These are phyloP conservation scores for Leptarthrus brevirostris DNA, from an alignment of 2,888 invertebrate species.

Conservation along the genomic window DNA sequence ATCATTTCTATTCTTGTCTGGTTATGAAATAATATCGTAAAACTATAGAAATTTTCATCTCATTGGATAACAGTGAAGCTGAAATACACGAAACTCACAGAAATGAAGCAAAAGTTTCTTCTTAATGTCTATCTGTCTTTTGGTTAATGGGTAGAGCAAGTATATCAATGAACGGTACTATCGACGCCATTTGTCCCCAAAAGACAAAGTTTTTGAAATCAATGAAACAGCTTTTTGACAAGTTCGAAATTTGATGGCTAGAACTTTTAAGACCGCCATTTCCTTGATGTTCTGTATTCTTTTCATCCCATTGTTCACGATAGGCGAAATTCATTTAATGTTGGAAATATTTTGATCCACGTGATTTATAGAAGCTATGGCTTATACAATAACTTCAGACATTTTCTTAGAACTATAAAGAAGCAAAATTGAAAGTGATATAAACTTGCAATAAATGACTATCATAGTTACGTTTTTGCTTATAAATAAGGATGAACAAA, in stretches of 20 bases:
- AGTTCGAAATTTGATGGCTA: slow-evolving; percentile 44
- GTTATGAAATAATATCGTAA: slow-evolving; percentile 7
- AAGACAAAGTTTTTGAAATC: slow-evolving; percentile 52
- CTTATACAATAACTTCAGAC: too few species aligned
- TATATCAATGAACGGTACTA: slow-evolving; percentile 54
- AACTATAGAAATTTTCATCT: slow-evolving; percentile 25
- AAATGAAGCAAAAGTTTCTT: background rate
- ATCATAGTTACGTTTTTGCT: too few species aligned
- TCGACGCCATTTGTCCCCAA: slow-evolving; percentile 50
- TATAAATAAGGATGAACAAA: too few species aligned
- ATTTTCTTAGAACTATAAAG: too few species aligned
- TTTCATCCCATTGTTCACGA: background rate
- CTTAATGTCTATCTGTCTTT: slow-evolving; percentile 33
- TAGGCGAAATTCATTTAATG: background rate
- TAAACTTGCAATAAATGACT: too few species aligned
- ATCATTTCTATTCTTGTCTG: background rate
- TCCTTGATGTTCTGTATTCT: slow-evolving; percentile 3
- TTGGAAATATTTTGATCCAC: background rate
- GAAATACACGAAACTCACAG: slow-evolving; percentile 9
- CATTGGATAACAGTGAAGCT: slow-evolving; percentile 12
- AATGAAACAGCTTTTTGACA: slow-evolving; percentile 52
- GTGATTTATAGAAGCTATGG: too few species aligned
- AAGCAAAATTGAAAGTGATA: too few species aligned
- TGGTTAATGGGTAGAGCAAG: slow-evolving; percentile 32
- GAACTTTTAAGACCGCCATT: slow-evolving; percentile 24